Percentiles rank a stretch among this genome's conserved stretches.
These are phyloP conservation scores for Ectropis crepuscularia DNA, from an alignment of 2,888 invertebrate species.

Conservation along the genomic window DNA sequence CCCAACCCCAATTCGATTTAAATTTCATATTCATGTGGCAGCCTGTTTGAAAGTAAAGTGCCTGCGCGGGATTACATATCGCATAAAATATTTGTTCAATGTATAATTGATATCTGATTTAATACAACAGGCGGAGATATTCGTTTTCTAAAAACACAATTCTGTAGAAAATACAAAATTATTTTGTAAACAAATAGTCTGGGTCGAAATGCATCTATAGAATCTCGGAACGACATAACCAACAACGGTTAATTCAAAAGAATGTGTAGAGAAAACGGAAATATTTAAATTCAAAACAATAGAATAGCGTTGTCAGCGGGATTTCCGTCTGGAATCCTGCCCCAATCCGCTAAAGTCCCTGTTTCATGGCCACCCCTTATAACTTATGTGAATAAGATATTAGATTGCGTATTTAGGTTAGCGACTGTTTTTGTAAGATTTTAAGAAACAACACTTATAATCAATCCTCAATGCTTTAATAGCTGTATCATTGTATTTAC, in stretches of 20 bases:
- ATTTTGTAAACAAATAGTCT: background rate
- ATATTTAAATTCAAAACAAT: constrained; percentile 25
- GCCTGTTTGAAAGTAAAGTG: too few species aligned
- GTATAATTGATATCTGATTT: too few species aligned
- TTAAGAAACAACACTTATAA: too few species aligned
- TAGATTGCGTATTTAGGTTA: constrained; percentile 11
- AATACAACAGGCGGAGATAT: too few species aligned
- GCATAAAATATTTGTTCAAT: too few species aligned
- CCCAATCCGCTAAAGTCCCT: constrained; percentile 19
- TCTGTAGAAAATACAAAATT: too few species aligned
- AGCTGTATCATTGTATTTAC: too few species aligned
- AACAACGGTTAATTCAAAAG: background rate
- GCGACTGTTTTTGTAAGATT: constrained; percentile 7
- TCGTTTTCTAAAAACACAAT: too few species aligned
- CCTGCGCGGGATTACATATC: too few species aligned
- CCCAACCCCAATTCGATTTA: background rate
- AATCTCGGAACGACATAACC: background rate
- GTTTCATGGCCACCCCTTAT: constrained; percentile 23
- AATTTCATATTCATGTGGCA: background rate
- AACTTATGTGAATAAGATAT: constrained; percentile 32
- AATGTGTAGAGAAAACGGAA: constrained; percentile 11
- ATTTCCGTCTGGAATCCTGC: constrained; percentile 21
- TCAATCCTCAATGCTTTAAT: too few species aligned
- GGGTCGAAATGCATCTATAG: background rate
- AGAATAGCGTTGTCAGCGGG: constrained; percentile 17